Percentiles rank a stretch among this genome's conserved stretches.
phyloP scores from a whole-genome alignment of 2,113 vertebrate species.

The Cheilinus undulatus region DNA sequence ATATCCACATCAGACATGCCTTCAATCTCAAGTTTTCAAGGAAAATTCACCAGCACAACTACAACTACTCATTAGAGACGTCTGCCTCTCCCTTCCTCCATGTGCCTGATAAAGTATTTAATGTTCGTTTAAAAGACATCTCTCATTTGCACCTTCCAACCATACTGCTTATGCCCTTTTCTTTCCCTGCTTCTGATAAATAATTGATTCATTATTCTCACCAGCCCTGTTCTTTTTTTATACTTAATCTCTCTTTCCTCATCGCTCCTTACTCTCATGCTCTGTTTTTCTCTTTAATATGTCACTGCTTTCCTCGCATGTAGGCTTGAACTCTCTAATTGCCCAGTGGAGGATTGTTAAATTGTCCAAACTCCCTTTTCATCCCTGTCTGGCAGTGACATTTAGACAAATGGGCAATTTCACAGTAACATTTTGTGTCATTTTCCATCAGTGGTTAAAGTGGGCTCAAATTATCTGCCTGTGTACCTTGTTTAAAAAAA shows the following conservation, averaged over 20 bases:
- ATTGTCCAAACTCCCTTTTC: slow-evolving; percentile 34
- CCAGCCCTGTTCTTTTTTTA: slow-evolving; percentile 32
- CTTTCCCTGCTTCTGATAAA: slow-evolving; percentile 54
- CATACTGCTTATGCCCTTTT: slow-evolving; percentile 50
- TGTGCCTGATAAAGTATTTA: slow-evolving; percentile 31
- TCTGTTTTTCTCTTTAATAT: slow-evolving; percentile 50
- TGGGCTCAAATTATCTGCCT: slow-evolving; percentile 28
- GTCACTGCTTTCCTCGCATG: slow-evolving; percentile 40
- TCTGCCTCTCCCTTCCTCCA: not conserved
- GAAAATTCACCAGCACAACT: slow-evolving; percentile 4
- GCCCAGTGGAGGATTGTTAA: slow-evolving; percentile 51
- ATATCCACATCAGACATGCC: slow-evolving; percentile 28
- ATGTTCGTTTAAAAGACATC: slow-evolving; percentile 37
- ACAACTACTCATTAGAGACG: slow-evolving; percentile 12
- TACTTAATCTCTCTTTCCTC: slow-evolving; percentile 51
- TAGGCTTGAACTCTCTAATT: slow-evolving; percentile 61
- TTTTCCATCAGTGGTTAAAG: slow-evolving; percentile 33
- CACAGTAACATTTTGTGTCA: slow-evolving; percentile 29
- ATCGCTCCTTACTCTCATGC: slow-evolving; percentile 39
- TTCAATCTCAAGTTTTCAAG: slow-evolving; percentile 8
- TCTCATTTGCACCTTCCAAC: slow-evolving; percentile 40
- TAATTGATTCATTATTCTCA: slow-evolving; percentile 71
- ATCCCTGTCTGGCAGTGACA: slow-evolving; percentile 55
- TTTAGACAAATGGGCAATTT: slow-evolving; percentile 70
- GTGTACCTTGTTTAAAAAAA: slow-evolving; percentile 23